Base-by-base conservation (phyloP, 1,140 invertebrate genomes). In the Phymastichus coffea region DNA sequence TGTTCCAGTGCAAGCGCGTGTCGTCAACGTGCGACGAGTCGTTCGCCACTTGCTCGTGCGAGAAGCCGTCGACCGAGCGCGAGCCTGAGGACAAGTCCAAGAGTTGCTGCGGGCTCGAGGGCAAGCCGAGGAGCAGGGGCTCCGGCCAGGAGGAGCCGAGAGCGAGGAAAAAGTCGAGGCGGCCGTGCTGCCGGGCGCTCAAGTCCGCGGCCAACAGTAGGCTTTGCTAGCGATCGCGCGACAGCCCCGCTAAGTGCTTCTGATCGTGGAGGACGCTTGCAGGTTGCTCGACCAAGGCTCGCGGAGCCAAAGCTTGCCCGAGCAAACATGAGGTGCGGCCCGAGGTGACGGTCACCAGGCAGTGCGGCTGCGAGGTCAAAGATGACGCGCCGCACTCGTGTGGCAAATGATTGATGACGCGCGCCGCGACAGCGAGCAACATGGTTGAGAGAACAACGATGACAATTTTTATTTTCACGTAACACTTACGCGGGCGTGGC, bases 1-100 rank as follows among this genome's bases (percentile, higher is more conserved):
- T 76, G 0, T 74, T 73, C n/a, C 70, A 76, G 30, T 78, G 74
- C 46, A 70, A 70, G n/a, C 70, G 41, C 20, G 61, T 75, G 22
- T 57, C 66, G 2, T 69, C 66, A 28, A 47, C 26, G n/a, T 23
- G n/a, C 12, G 59, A 30, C 23, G 12, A 14, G 12, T 12, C 3
- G n/a, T n/a, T n/a, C n/a, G n/a, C n/a, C 12, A 46, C 40, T 17
- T 71, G 67, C 6, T 0, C 17, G 2, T 12, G 35, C 64, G 65
- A 1, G 64, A 68, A 30, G 38, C 53, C 1, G 7, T 15, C 1
- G 17, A 33, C 6, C 28, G 28, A 12, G 12, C 28, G 28, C 6
- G 12, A 6, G 28, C 28, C 12, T 33, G 28, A 3, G 41, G 14
- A 17, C 17, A 8, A 7, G 41, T n/a, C 37, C 41, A 44, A 44